Base-by-base conservation (phyloP, 2,888 invertebrate genomes). In the Brachylomia viminalis region DNA sequence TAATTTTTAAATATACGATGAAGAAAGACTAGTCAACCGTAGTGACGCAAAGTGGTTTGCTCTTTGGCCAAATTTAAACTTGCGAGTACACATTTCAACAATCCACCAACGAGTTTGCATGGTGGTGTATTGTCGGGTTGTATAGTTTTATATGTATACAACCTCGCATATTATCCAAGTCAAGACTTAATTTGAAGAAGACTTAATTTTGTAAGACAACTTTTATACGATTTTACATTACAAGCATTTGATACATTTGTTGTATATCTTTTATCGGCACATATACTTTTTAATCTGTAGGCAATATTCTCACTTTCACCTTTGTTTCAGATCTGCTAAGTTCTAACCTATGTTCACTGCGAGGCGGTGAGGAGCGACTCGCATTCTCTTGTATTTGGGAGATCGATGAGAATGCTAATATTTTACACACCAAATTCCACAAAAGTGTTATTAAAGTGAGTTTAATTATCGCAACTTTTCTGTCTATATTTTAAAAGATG, bases 321-420 rank as follows among this genome's bases (percentile, higher is more conserved):
- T 56, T 49, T 79, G n/a, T 97, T 93, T 95, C 97, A 93, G 99
- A 98, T 87, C 94, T 99, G 69, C 97, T 99, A 0, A 99, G 99
- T 94, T 99, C 99, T 0, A 99, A 99, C 95, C 94, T 99, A 67
- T 99, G 99, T 94, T 99, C 99, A 0, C 95, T 99, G 74, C 97
- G 99, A 65, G 99, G 98, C 0, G 98, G 98, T 30, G 99, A 98
- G 86, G 99, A 99, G 91, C 97, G 99, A 81, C 98, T 99, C 91
- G 99, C 99, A 0, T 99, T 99, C 93, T 99, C 99, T 0, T 99
- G 99, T 83, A 96, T 99, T 67, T 99, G 99, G 99, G 98, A 99
- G 94, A 97, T 99, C 91, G 98, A 98, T 80, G 96, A 97, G 15
- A 97, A 98, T 64, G 98, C 99, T 0, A 98, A 99, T 87, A 98